phyloP scores from a whole-genome alignment of 2,113 vertebrate species.

The Pyxicephalus adspersus region DNA sequence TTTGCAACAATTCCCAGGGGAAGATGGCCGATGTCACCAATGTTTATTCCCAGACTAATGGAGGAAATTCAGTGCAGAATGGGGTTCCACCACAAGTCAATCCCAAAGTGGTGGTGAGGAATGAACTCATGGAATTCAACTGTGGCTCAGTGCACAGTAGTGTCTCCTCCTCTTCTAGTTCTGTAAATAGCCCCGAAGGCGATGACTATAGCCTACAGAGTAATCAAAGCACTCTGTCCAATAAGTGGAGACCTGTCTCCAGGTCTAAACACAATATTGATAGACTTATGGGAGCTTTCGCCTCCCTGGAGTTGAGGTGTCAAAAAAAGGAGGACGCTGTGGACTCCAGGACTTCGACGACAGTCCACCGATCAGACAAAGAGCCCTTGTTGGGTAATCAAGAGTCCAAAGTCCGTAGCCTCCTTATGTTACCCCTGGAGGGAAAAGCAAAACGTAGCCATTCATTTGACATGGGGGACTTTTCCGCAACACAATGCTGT shows the following conservation, averaged over 20 bases:
- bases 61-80: constrained; percentile 77
- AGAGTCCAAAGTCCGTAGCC: constrained; percentile 82
- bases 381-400: constrained; percentile 90
- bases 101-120: constrained; percentile 84
- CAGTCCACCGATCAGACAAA: constrained; percentile 81
- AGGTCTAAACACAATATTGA: constrained; percentile 88
- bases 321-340: constrained; percentile 78
- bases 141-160: constrained; percentile 85
- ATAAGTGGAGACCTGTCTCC: constrained; percentile 81
- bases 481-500: constrained; percentile 78
- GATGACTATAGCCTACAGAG: constrained; percentile 78
- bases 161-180: constrained; percentile 86
- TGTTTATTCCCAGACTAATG: constrained; percentile 90
- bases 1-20: constrained; percentile 78
- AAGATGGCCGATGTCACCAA: constrained; percentile 88
- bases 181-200: constrained; percentile 78
- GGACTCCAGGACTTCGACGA: constrained; percentile 76
- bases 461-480: constrained; percentile 96
- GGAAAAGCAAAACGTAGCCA: constrained; percentile 93
- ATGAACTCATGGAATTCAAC: constrained; percentile 88
- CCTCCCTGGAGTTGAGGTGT: constrained; percentile 89
- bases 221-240: constrained; percentile 81
- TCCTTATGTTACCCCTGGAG: constrained; percentile 88
- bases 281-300: constrained; percentile 92
- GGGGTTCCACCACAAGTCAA: constrained; percentile 76